These are phyloP conservation scores for Lithophane ornitopus DNA, from an alignment of 2,888 invertebrate species.

Conservation along the genomic window DNA sequence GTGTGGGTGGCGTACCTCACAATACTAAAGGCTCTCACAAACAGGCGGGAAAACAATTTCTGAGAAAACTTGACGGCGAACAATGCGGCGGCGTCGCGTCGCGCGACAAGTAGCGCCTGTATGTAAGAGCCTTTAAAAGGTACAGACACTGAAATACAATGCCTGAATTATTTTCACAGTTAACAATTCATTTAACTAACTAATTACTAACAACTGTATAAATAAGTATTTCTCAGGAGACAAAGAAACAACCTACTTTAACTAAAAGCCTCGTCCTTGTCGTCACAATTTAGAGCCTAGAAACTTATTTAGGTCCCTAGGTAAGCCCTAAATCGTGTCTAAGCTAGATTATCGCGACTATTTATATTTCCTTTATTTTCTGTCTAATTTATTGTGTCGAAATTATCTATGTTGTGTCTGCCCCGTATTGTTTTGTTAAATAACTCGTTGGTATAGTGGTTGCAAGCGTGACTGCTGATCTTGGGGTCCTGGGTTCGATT, in stretches of 20 bases:
- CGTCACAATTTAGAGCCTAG: conserved; percentile 23
- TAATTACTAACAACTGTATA: neutral
- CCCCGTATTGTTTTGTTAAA: neutral
- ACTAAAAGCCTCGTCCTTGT: conserved; percentile 9
- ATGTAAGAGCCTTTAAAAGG: no score
- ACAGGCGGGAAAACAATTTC: no score
- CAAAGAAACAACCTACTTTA: conserved; percentile 12
- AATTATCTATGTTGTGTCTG: neutral
- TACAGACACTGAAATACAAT: neutral
- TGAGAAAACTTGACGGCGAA: no score
- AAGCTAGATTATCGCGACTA: conserved; percentile 26
- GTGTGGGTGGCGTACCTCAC: no score
- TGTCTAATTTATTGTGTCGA: conserved; percentile 8
- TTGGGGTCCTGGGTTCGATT: neutral
- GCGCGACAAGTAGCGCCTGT: no score
- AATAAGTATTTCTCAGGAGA: conserved; percentile 4
- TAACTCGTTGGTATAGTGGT: neutral
- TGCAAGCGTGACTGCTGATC: neutral
- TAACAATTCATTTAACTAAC: neutral
- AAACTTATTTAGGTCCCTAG: conserved; percentile 24
- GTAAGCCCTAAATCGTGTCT: conserved; percentile 37
- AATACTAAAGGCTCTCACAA: no score
- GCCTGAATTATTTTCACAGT: neutral
- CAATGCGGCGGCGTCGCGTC: no score
- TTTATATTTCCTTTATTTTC: conserved; percentile 27